Base-by-base conservation (phyloP, 1,140 invertebrate genomes). In the Oryctes rhinoceros region DNA sequence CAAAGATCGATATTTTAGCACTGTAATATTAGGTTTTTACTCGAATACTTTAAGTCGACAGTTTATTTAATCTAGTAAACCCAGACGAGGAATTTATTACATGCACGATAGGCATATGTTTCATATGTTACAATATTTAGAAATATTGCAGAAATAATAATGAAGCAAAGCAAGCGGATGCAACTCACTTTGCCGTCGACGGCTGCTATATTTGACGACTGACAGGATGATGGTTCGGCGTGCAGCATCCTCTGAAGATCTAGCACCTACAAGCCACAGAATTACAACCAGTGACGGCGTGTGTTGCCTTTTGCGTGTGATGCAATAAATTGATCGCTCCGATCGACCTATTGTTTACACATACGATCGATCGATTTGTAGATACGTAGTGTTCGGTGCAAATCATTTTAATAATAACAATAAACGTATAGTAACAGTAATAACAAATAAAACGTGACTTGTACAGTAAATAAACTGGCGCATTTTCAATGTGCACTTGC, bases 231-330 rank as follows among this genome's bases (percentile, higher is more conserved):
- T 81, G 90, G 90, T 87, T 92, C 91, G 78, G 91, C 91, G 87
- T 92, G 91, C 85, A 92, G 90, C 84, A 91, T 91, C 86, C 91
- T 89, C 88, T 91, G 90, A 85, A 92, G 88, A 89, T 92, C 92
- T 89, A 92, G 89, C 88, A 92, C 92, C 92, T 92, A 87, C 85
- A 89, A 88, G 87, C 86, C 85, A 87, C 85, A 87, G 30, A 78
- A 48, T 84, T 84, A 86, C 81, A 85, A 83, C 81, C 83, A 83
- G 65, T 71, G 65, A 71, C 35, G 20, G 65, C 65, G 65, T 71
- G 65, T 59, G 53, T 59, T 59, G 53, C 35, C 35, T 37, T 71
- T 71, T 71, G 65, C 65, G 65, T 71, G 65, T 35, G 53, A 59
- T 59, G 53, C 15, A 71, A 71, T 59, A 59, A 18, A 59, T 59